Conservation (phyloP, 2,797 vertebrate species). For the Martes flavigula region DNA sequence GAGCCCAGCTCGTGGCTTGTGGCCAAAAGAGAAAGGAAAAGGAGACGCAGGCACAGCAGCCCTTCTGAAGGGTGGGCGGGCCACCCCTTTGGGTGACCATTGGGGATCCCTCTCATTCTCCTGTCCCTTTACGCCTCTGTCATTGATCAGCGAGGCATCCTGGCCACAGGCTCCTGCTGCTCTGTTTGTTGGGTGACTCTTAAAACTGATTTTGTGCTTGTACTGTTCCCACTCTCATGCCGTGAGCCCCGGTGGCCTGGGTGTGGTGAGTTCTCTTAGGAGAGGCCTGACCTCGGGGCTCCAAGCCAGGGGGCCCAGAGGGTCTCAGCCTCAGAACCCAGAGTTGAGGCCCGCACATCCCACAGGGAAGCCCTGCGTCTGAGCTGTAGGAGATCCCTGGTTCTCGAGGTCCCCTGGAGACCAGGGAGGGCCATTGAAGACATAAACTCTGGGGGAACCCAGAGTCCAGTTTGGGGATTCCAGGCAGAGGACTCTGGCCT, state of each 20-base stretch:
- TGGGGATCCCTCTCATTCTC: neutral
- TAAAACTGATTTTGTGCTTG: neutral
- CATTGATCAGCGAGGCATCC: neutral
- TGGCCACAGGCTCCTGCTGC: neutral
- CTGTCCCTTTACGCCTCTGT: neutral
- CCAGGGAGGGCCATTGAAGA: neutral
- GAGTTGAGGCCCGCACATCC: rapidly evolving
- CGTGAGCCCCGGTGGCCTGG: neutral
- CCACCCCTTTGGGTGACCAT: neutral
- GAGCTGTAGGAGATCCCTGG: neutral
- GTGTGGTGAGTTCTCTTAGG: neutral
- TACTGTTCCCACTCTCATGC: neutral
- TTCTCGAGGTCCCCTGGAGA: neutral
- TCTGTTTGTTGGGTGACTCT: neutral
- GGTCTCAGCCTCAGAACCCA: neutral
- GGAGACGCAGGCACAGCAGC: neutral
- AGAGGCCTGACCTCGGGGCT: neutral
- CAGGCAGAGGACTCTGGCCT: neutral
- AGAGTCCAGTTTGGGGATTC: neutral
- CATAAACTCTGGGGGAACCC: neutral
- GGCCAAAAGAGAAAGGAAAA: neutral
- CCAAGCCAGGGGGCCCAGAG: neutral
- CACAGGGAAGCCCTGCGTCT: neutral
- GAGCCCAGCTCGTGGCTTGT: neutral
- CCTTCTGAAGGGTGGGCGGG: neutral